Evolutionary conservation across 2,888 invertebrate genomes (phyloP), one percentile per base, ranked within the genome.

Genomic region (Sarcophaga subvicina): DNA sequence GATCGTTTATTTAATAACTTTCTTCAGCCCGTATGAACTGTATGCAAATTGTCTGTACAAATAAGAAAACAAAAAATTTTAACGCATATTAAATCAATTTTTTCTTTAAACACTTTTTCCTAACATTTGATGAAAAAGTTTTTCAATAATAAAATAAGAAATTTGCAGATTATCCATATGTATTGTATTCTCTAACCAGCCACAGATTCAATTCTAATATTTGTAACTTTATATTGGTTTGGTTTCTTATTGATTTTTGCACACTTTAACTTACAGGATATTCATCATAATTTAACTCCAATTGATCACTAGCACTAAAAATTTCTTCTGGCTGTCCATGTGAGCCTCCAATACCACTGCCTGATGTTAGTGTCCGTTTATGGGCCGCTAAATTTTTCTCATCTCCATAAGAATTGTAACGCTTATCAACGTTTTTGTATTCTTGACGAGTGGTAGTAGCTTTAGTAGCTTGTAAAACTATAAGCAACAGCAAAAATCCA

Each of bases 261-360:
- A 62, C 3, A 10, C 20, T 47, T 62, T 3, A 17, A 91, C 92
- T 89, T 90, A 93, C 93, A 89, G 93, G 93, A 90, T 93, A 93
- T 88, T 93, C 93, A 87, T 93, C 93, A 80, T 92, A 93, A 89
- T 90, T 91, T 76, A 90, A 90, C 80, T 92, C 91, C n/a, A 89
- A 67, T 66, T 89, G 83, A 73, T 90, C 90, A 76, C 88, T 90
- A 37, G 89, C 88, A 83, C 90, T 91, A 60, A 91, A 91, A 64
- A 92, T 90, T 89, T 92, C 92, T 89, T 92, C 92, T 64, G 91
- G 90, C 88, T 92, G 91, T 3, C 90, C 86, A 20, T 72, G 64
- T 4, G 89, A 64, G 11, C 80, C 80, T 22, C 80, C 77, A 25
- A 78, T 66, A 22, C 66, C 75, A 20, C 60, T 81, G 27, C 37